Conservation (phyloP, 1,140 invertebrate genomes). For the Oedothorax gibbosus region DNA sequence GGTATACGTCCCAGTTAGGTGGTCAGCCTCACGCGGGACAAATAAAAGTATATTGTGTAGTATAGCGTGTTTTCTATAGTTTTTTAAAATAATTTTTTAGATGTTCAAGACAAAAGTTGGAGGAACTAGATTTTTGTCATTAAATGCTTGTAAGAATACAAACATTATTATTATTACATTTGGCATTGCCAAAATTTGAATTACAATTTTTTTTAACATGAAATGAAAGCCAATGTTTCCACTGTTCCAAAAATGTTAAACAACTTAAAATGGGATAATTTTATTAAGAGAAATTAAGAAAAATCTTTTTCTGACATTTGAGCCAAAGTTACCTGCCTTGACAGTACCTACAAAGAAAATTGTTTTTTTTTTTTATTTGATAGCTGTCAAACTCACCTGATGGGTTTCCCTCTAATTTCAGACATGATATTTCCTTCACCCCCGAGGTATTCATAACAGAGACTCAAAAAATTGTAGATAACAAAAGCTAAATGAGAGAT, state of each 20-base stretch:
- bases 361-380: background rate
- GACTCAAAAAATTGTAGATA: conserved; percentile 98
- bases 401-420: conserved; percentile 97
- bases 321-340: background rate
- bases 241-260: background rate
- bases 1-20: too few relatives aligned
- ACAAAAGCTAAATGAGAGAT: conserved; percentile 86
- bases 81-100: too few relatives aligned
- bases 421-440: conserved; percentile 89
- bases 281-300: too few relatives aligned
- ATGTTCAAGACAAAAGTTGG: too few relatives aligned
- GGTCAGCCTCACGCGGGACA: too few relatives aligned
- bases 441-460: conserved; percentile 97
- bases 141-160: too few relatives aligned
- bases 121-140: too few relatives aligned
- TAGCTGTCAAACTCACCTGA: conserved; percentile 73
- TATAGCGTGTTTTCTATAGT: too few relatives aligned
- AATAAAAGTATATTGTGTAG: too few relatives aligned
- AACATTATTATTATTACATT: too few relatives aligned
- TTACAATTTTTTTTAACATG: background rate
- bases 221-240: too few relatives aligned
- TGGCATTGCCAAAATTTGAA: background rate
- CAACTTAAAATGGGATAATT: background rate
- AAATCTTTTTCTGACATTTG: too few relatives aligned
- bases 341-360: background rate